A percentile compares a stretch with the other conserved stretches of the same genome.
Conservation (phyloP, 2,113 vertebrate species). For the Toxostoma redivivum region DNA sequence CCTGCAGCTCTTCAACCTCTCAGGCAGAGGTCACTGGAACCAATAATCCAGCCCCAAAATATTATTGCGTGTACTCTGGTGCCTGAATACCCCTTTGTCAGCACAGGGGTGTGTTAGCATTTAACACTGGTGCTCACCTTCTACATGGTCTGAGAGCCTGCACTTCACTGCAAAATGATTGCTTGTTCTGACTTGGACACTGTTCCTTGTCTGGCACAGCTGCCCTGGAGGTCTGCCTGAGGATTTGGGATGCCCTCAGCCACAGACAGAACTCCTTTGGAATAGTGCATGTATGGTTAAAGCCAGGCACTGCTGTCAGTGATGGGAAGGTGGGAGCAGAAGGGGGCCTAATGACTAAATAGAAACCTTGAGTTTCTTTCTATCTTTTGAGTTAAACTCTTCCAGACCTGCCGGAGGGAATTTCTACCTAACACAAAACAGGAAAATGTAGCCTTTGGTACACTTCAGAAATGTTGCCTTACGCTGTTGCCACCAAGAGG, state of each 20-base stretch:
- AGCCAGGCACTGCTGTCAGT: neutral
- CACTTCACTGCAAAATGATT: neutral
- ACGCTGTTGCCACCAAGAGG: slow-evolving; percentile 1
- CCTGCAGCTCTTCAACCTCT: neutral
- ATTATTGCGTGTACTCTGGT: neutral
- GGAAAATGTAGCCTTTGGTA: neutral
- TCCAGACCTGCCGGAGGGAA: neutral
- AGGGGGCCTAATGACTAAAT: neutral
- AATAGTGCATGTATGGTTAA: neutral
- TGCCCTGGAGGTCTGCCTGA: neutral
- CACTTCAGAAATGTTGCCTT: neutral
- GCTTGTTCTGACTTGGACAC: neutral
- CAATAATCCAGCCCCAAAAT: neutral
- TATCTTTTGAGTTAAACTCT: neutral
- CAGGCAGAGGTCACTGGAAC: neutral
- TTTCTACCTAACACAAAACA: neutral
- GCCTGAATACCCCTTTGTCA: neutral
- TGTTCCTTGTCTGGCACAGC: neutral
- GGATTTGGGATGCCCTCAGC: neutral
- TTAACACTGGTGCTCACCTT: neutral
- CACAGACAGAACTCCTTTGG: neutral
- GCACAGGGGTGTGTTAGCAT: neutral
- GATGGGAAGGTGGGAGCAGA: neutral
- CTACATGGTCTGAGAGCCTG: neutral
- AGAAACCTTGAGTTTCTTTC: neutral